Base-by-base conservation (phyloP, 30 jellyfish, hydroid and myxozoan genomes). In the Hydra vulgaris region DNA sequence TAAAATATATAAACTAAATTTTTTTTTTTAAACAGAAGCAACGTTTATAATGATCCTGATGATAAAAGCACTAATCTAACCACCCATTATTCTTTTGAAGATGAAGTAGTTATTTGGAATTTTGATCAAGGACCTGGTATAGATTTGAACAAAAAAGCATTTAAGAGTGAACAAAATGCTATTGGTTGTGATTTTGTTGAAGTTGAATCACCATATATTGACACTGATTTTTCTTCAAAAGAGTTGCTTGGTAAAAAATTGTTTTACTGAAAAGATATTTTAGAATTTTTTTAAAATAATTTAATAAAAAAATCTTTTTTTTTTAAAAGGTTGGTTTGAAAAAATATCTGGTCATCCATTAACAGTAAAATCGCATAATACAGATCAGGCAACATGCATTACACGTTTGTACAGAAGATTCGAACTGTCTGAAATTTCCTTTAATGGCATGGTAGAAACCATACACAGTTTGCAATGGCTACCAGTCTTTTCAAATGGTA, bases 391-490 rank as follows among this genome's bases (percentile, higher is more conserved):
- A 7, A 54, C 77, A 22, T 89, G 89, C 73, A 83, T 82, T 23
- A 90, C 97, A 23, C 66, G 77, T 72, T 61, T 90, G 82, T 90
- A 90, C 77, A 54, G 95, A 27, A 70, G 97, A 69, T 85, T 90
- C 66, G 71, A 72, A 26, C 69, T 25, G 23, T 74, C 71, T 21
- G 92, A 52, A 21, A 17, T 79, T 4, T 85, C 88, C 21, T 18
- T 19, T 25, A 12, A 79, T 7, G 70, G 78, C 7, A 89, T 85
- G 21, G 81, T 83, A 72, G 78, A 70, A 1, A 26, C 80, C 69
- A 54, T 92, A 17, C 98, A 92, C 72, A 92, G 95, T 73, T 74
- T 92, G 86, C 95, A 83, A 74, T 83, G 92, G 96, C 71, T 86
- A 77, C 98, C 98, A 25, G 72, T 87, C 26, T 87, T 54, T 82